A percentile compares a stretch with the other conserved stretches of the same genome.
Conservation (phyloP, 2,888 invertebrate genomes). For the Lepidocyrtoides sp. region DNA sequence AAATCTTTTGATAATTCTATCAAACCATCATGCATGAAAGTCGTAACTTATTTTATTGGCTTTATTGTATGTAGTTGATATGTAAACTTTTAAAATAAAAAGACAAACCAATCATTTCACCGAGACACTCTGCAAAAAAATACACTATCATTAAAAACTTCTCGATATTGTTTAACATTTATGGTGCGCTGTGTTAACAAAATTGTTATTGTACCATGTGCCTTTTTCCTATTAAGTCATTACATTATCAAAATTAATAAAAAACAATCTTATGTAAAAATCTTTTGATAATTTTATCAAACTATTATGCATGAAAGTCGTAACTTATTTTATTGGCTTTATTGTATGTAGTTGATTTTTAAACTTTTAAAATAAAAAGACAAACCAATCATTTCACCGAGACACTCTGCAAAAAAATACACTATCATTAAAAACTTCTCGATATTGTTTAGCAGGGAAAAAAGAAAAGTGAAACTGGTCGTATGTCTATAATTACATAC, state of each 20-base stretch:
- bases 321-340: not conserved
- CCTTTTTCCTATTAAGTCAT: constrained; percentile 54
- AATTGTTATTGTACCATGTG: not conserved
- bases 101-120: not conserved
- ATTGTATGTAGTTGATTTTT: not conserved
- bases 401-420: constrained; percentile 2
- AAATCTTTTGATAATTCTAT: constrained; percentile 9
- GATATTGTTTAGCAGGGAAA: constrained; percentile 31
- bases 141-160: not conserved
- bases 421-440: not conserved
- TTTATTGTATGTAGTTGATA: not conserved
- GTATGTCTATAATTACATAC: constrained; percentile 38
- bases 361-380: not conserved
- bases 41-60: not conserved
- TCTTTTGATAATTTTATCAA: constrained; percentile 10
- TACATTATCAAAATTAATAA: constrained; percentile 7
- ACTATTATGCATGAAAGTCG: not conserved
- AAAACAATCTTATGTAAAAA: constrained; percentile 1
- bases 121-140: not conserved
- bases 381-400: not conserved
- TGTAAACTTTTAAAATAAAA: not conserved
- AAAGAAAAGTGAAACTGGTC: constrained; percentile 72
- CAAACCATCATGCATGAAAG: constrained; percentile 43
- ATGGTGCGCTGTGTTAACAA: no score
- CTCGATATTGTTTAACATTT: not conserved